These are phyloP conservation scores for Illadopsis cleaveri DNA, from an alignment of 2,113 vertebrate species.

Conservation along the genomic window DNA sequence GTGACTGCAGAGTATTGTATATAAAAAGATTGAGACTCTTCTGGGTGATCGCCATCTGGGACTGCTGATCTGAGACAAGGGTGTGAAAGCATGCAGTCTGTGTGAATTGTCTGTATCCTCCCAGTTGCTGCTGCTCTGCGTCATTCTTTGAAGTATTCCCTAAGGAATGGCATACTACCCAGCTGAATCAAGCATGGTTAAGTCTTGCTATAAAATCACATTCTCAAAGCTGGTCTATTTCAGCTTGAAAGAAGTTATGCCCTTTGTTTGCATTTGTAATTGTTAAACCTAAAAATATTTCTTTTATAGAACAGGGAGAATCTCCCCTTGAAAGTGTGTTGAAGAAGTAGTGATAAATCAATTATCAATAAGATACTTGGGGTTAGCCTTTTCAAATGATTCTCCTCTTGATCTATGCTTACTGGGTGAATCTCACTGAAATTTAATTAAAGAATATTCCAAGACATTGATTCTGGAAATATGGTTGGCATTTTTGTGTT, in stretches of 20 bases:
- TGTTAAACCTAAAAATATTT: neutral
- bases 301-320: constrained; percentile 35
- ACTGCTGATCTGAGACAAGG: constrained; percentile 31
- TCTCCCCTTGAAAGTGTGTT: neutral
- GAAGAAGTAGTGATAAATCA: constrained; percentile 28
- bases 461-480: neutral
- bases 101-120: constrained; percentile 51
- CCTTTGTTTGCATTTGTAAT: neutral
- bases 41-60: constrained; percentile 10
- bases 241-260: constrained; percentile 30
- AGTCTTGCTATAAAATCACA: constrained; percentile 26
- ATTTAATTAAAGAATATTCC: neutral
- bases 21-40: constrained; percentile 27
- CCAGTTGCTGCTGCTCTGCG: constrained; percentile 36
- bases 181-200: constrained; percentile 43
- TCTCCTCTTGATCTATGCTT: neutral
- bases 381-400: constrained; percentile 16
- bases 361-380: constrained; percentile 16
- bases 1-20: neutral
- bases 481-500: neutral
- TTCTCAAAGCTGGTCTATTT: constrained; percentile 43
- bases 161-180: neutral
- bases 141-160: constrained; percentile 70
- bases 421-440: neutral
- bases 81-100: constrained; percentile 24